Evolutionary conservation across 2,888 invertebrate species (phyloP), one percentile per base, ranked within the genome.

Genomic region (Meta bourneti): DNA sequence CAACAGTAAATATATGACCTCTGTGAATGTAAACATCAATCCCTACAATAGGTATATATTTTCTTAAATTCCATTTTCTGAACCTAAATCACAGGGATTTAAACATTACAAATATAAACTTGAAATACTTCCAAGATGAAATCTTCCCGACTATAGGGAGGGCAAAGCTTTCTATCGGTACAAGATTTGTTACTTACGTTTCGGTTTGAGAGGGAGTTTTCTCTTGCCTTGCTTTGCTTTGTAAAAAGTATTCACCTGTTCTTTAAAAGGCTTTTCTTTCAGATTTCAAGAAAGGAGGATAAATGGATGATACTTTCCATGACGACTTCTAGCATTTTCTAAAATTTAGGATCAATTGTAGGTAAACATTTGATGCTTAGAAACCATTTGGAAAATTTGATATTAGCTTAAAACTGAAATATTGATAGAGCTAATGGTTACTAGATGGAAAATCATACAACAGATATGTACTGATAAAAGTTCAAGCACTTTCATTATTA

Each of bases 171-270:
- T 85, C 61, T 49, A 85, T 70, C 69, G 78, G 19, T 85, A 85
- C 85, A 84, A 84, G 84, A 84, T 84, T 84, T 74, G 75, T 74
- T 84, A 75, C 84, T 84, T 84, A 84, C 54, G 61, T 19, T 11
- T 54, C 16, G 7, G 54, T 72, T 48, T 51, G 48, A 84, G 74
- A 34, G 34, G 52, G 20, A 74, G 51, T 84, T 11, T 49, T 34
- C n/a, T 61, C 9, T n/a, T 75, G 61, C 13, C 61, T 74, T 74
- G 19, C 20, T 84, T 75, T 84, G 74, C 74, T 84, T 84, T 74
- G 48, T 84, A 72, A 72, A 83, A 83, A 74, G 74, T 19, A 49
- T 51, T 20, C 1, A 54, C 83, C 72, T 83, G 54, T 83, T 81
- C 48, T 48, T 11, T n/a, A 49, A 70, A 49, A 81, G 49, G 49